Evolutionary conservation across 1,140 invertebrate species (phyloP).

Genomic region (Euglossa dilemma): DNA sequence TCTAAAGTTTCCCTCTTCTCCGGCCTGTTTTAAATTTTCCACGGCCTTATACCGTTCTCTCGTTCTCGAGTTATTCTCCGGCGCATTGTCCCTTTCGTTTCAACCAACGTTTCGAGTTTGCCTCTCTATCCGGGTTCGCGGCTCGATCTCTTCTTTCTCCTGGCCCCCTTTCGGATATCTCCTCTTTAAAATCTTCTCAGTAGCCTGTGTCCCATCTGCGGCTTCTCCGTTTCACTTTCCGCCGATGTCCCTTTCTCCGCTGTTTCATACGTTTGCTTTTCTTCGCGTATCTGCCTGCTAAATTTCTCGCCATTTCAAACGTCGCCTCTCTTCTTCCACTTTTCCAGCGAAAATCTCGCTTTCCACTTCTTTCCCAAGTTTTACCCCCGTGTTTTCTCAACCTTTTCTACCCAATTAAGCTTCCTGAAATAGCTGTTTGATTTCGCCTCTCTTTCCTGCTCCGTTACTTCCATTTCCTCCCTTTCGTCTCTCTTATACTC

Average conservation of each 20-base stretch:
- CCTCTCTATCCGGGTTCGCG: no score
- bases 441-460: not conserved
- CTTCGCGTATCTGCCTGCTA: not conserved
- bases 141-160: not conserved
- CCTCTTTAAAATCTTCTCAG: not conserved
- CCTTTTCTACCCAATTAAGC: not conserved
- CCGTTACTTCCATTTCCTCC: not conserved
- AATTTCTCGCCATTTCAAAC: not conserved
- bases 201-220: not conserved
- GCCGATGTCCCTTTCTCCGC: not conserved
- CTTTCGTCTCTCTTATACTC: no score
- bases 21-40: no score
- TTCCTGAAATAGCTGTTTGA: not conserved
- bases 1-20: no score
- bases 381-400: not conserved
- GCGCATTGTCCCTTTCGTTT: fast-evolving
- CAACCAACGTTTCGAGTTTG: not conserved
- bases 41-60: not conserved
- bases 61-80: not conserved
- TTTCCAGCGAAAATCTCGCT: not conserved
- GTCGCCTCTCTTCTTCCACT: not conserved
- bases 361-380: not conserved
- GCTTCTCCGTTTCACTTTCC: not conserved
- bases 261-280: not conserved
- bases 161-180: not conserved